Conservation (phyloP, 2,797 vertebrate species). For the Mergus octosetaceus region DNA sequence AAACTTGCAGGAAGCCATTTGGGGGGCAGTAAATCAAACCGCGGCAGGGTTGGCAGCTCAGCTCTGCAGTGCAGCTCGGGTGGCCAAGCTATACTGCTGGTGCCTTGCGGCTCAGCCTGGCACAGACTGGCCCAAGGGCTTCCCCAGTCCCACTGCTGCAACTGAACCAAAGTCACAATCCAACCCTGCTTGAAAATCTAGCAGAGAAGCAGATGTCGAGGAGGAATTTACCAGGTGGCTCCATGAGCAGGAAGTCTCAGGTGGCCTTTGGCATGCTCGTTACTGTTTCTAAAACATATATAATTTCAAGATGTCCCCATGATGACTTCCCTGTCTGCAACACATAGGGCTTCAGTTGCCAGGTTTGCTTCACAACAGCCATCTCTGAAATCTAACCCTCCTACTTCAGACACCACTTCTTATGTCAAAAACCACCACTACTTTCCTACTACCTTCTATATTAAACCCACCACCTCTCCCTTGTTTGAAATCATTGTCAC, state of each 20-base stretch:
- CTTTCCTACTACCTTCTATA: background rate
- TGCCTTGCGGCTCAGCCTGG: background rate
- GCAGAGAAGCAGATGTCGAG: background rate
- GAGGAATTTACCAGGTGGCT: background rate
- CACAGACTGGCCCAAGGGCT: accelerated
- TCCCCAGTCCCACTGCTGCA: background rate
- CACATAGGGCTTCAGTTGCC: background rate
- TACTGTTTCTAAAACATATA: background rate
- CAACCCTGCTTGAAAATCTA: background rate
- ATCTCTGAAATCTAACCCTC: background rate
- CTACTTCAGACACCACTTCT: background rate
- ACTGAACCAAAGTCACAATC: background rate
- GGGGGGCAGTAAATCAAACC: constrained; percentile 4
- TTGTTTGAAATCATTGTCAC: background rate
- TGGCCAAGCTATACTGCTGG: background rate
- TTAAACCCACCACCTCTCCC: background rate
- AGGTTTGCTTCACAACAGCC: background rate
- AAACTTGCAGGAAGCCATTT: constrained; percentile 1
- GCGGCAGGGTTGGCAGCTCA: background rate
- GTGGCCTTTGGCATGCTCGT: background rate
- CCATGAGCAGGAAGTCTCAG: background rate
- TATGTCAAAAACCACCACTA: background rate
- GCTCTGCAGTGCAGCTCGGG: constrained; percentile 29
- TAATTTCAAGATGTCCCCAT: background rate
- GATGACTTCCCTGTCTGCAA: background rate